Evolutionary conservation across 1,140 invertebrate species (phyloP).

Genomic region (Mycetomoellerius zeteki): DNA sequence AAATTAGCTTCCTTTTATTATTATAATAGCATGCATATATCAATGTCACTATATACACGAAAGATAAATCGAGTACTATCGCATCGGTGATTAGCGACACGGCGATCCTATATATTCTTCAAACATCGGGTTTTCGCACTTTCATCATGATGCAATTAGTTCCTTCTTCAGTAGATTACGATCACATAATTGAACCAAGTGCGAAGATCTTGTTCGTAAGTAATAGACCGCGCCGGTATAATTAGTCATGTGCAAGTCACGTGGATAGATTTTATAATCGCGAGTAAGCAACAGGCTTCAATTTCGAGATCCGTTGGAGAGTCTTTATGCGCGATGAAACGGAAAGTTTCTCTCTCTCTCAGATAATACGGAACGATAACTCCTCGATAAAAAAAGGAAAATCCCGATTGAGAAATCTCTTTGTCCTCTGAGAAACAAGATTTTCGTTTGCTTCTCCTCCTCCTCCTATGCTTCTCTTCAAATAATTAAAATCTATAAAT

Average conservation of each 20-base stretch:
- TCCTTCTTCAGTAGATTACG: constrained; percentile 27
- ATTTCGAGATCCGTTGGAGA: constrained; percentile 32
- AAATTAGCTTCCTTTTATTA: constrained; percentile 5
- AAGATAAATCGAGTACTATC: constrained; percentile 13
- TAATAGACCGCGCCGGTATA: constrained; percentile 8
- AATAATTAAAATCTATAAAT: constrained; percentile 52
- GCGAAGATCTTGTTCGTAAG: constrained; percentile 6
- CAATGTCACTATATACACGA: not conserved
- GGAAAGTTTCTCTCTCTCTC: not conserved
- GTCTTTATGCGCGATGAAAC: constrained; percentile 1
- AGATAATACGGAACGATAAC: constrained; percentile 40
- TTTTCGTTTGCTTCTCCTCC: not conserved
- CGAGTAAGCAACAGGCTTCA: constrained; percentile 20
- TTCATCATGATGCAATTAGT: constrained; percentile 41
- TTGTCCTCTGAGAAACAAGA: constrained; percentile 25
- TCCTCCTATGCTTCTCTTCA: not conserved
- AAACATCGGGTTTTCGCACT: constrained; percentile 25
- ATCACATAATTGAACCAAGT: constrained; percentile 11
- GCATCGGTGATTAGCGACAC: not conserved
- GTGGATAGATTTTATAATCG: constrained; percentile 12
- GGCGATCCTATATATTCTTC: constrained; percentile 10
- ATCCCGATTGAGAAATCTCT: constrained; percentile 18
- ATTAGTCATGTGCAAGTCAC: constrained; percentile 36
- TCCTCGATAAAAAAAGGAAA: constrained; percentile 32
- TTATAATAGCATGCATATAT: not conserved